Base-by-base conservation (phyloP, 1,140 invertebrate species). In the Acromyrmex echinatior region DNA sequence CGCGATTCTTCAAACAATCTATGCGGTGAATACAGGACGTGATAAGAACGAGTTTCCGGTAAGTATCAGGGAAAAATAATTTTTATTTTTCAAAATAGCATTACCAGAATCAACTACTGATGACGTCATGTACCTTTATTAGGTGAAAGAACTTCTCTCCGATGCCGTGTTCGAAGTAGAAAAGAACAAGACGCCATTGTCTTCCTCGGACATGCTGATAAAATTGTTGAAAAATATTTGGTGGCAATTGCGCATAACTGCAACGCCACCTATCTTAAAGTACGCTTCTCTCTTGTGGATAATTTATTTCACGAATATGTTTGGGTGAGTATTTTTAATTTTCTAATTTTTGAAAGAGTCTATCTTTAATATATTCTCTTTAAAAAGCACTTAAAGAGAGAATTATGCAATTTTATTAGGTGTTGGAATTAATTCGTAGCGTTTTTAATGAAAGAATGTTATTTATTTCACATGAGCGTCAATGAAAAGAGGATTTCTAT, bases 231-330 rank as follows among this genome's bases (percentile, higher is more conserved):
- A 95, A 62, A 95, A 95, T 21, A 96, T 96, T 71, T 91, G 96
- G 85, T 92, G 92, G 63, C 96, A 97, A 91, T 92, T 96, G 14
- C 95, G 94, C 86, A 94, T 93, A 45, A 95, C 97, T 25, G 95
- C 96, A 9, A 95, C 95, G 5, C 95, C 95, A 35, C 96, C 95
- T 0, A 94, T 96, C 14, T 92, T 96, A 0, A 90, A 94, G n/a
- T 96, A 96, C n/a, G 97, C 96, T 1, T 90, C 94, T 6, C 92
- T 97, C 1, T 95, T 96, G 60, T 95, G 96, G 80, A 95, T 95
- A 25, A 96, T 97, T 3, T 97, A 96, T 93, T 97, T 97, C 88
- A 94, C 96, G 2, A 97, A 97, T 88, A 97, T 97, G 96, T 97
- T 97, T 91, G 97, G 97, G 97, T 97, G 93, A 96, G 96, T 95